Conservation (phyloP, 2,888 invertebrate species). For the Zele albiditarsus region DNA sequence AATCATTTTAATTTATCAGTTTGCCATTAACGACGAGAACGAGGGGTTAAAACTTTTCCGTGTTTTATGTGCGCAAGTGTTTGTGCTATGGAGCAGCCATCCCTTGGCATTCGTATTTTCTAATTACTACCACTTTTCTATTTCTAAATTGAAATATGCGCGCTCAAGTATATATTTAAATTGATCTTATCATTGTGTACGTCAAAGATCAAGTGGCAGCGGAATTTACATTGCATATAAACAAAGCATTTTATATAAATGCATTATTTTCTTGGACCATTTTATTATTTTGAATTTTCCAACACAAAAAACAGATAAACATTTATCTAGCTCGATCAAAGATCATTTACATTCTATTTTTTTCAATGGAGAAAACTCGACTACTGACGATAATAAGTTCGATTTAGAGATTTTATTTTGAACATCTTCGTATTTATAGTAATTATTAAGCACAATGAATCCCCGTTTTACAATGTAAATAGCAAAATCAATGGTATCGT, state of each 20-base stretch:
- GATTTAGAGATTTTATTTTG: neutral
- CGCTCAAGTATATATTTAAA: neutral
- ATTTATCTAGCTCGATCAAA: neutral
- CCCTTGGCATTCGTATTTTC: slow-evolving; percentile 38
- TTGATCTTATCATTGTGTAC: neutral
- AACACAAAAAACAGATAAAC: neutral
- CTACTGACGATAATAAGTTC: neutral
- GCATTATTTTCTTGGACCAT: neutral
- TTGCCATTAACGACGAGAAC: slow-evolving; percentile 54
- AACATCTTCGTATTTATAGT: neutral
- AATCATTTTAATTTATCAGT: slow-evolving; percentile 29
- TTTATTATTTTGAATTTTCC: neutral
- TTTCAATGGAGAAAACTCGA: neutral
- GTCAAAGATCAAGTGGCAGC: neutral
- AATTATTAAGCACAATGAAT: neutral
- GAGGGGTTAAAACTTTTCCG: slow-evolving; percentile 69
- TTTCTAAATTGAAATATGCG: neutral
- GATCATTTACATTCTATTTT: neutral
- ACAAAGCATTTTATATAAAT: neutral
- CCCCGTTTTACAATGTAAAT: neutral
- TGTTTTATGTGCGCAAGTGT: slow-evolving; percentile 68
- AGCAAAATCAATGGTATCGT: too few species aligned
- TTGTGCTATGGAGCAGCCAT: slow-evolving; percentile 72
- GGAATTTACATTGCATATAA: neutral
- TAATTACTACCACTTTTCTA: neutral